Percentiles rank a stretch among this genome's conserved stretches.
These are phyloP conservation scores for Automeris io DNA, from an alignment of 2,888 invertebrate species.

Conservation along the genomic window DNA sequence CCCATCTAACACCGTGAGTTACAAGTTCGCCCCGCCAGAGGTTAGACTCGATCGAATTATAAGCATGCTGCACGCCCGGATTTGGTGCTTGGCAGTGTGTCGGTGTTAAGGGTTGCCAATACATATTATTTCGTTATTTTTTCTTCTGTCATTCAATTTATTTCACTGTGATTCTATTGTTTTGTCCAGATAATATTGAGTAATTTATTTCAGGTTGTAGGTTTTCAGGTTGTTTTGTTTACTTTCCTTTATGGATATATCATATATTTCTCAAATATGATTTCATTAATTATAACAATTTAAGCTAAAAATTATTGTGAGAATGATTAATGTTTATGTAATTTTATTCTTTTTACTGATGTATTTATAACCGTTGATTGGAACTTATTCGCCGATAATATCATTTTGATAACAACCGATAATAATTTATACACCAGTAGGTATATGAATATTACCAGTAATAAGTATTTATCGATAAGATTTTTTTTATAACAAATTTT, in stretches of 20 bases:
- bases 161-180: not conserved
- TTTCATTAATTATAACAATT: no score
- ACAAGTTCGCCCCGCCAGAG: slow-evolving; percentile 80
- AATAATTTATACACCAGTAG: not conserved
- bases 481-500: not conserved
- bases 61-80: slow-evolving; percentile 69
- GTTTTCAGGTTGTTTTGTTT: no score
- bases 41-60: slow-evolving; percentile 60
- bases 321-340: no score
- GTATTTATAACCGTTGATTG: no score
- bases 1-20: slow-evolving; percentile 77
- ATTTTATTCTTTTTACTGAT: no score
- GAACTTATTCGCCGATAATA: not conserved
- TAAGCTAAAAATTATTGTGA: no score
- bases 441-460: not conserved
- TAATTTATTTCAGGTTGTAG: no score
- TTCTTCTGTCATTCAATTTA: slow-evolving; percentile 2
- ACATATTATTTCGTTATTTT: slow-evolving; percentile 19
- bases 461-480: not conserved
- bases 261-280: no score
- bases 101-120: slow-evolving; percentile 62
- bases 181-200: no score
- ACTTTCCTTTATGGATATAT: no score
- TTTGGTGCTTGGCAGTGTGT: slow-evolving; percentile 68
- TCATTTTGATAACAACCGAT: not conserved